phyloP scores from a whole-genome alignment of 2,113 vertebrate species.

The Okapia johnstoni region DNA sequence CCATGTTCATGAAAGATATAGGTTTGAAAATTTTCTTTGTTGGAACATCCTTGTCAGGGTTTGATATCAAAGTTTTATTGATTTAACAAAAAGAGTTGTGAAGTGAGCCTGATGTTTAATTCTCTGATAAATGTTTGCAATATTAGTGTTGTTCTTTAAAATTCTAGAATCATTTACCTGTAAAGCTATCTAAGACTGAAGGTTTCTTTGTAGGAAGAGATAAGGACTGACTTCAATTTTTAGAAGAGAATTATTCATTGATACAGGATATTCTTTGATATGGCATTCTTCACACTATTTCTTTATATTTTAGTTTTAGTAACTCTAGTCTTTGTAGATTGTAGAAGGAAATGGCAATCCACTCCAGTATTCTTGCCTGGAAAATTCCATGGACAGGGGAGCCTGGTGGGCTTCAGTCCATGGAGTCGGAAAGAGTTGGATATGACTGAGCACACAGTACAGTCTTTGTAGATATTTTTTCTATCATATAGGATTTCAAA shows the following conservation, averaged over 20 bases:
- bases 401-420: not conserved
- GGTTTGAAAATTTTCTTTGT: not conserved
- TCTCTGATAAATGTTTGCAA: not conserved
- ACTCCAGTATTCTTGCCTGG: not conserved
- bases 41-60: not conserved
- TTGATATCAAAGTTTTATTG: not conserved
- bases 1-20: not conserved
- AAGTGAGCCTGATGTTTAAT: not conserved
- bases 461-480: not conserved
- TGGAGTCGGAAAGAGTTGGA: fast-evolving
- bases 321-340: not conserved
- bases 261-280: not conserved
- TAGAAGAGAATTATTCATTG: not conserved
- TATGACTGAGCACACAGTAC: not conserved
- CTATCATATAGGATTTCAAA: not conserved
- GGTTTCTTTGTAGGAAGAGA: not conserved
- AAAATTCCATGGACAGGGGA: not conserved
- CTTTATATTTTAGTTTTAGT: not conserved
- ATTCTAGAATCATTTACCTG: not conserved
- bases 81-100: not conserved
- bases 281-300: not conserved
- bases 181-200: not conserved
- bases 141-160: not conserved
- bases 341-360: not conserved
- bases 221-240: not conserved